phyloP scores from a whole-genome alignment of 2,797 vertebrate species.

The Psittacula derbiana region DNA sequence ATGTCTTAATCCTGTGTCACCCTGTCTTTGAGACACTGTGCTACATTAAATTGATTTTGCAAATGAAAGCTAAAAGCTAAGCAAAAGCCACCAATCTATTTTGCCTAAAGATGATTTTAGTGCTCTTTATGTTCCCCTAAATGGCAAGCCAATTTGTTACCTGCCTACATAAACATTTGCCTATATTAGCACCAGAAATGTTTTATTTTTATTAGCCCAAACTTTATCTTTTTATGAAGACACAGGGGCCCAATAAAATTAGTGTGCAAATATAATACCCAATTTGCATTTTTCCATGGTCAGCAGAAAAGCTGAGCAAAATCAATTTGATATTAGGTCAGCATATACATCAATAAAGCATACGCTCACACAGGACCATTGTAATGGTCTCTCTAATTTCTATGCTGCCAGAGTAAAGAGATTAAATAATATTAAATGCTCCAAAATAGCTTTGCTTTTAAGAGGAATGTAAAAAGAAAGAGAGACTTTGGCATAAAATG shows the following conservation, averaged over 20 bases:
- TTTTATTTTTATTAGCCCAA: constrained; percentile 87
- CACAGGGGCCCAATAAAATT: constrained; percentile 83
- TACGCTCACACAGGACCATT: constrained; percentile 77
- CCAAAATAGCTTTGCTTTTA: constrained; percentile 52
- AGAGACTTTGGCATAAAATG: constrained; percentile 47
- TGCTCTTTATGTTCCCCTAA: constrained; percentile 77
- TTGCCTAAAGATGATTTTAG: constrained; percentile 80
- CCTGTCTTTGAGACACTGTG: constrained; percentile 70
- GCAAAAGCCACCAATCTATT: constrained; percentile 76
- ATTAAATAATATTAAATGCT: constrained; percentile 63
- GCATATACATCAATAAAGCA: constrained; percentile 87
- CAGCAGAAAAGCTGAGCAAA: constrained; percentile 85
- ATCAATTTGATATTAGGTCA: constrained; percentile 91
- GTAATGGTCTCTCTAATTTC: constrained; percentile 69
- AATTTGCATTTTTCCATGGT: constrained; percentile 91
- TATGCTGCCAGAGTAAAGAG: constrained; percentile 50
- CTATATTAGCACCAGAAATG: constrained; percentile 77
- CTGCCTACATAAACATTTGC: constrained; percentile 81
- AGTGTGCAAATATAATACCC: constrained; percentile 85
- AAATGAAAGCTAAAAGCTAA: constrained; percentile 81
- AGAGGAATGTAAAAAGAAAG: constrained; percentile 56
- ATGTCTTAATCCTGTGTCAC: constrained; percentile 69
- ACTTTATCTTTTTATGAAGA: constrained; percentile 80
- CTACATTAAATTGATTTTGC: constrained; percentile 78
- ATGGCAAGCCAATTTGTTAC: constrained; percentile 84